Conservation (phyloP, 2,113 vertebrate genomes). For the Rhinolophus ferrumequinum region DNA sequence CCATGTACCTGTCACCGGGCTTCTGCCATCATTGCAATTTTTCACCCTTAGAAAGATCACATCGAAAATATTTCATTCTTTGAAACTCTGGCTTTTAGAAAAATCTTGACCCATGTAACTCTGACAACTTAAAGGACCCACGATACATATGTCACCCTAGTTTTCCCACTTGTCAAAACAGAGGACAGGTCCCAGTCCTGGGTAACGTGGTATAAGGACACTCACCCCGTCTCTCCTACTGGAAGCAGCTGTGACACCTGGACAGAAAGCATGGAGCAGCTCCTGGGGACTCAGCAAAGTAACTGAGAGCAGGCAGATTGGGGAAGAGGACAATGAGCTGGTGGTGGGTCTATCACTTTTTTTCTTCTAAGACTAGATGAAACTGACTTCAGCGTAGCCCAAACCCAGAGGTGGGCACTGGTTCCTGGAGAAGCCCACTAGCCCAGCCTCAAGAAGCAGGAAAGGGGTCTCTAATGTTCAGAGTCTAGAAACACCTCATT, state of each 20-base stretch:
- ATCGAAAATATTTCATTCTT: background rate
- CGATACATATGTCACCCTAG: too few relatives aligned
- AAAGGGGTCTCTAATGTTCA: background rate
- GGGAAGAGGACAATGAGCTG: background rate
- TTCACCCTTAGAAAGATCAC: background rate
- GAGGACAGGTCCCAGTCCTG: background rate
- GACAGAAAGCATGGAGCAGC: accelerated
- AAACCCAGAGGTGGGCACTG: background rate
- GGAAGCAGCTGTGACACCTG: background rate
- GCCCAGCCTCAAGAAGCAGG: background rate
- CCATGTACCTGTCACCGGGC: background rate
- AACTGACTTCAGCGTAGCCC: too few relatives aligned
- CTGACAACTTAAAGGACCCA: background rate
- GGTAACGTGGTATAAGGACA: too few relatives aligned
- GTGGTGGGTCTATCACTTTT: too few relatives aligned
- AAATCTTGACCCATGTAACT: background rate
- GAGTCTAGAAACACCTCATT: background rate
- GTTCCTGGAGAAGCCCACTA: background rate
- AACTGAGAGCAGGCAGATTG: accelerated
- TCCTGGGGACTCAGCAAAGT: background rate
- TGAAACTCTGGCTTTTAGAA: background rate
- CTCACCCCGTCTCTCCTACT: background rate
- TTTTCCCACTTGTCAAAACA: background rate
- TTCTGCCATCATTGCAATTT: background rate
- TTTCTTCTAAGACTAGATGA: too few relatives aligned